Conservation (phyloP, 2,797 vertebrate genomes). For the Gobionotothen gibberifrons region DNA sequence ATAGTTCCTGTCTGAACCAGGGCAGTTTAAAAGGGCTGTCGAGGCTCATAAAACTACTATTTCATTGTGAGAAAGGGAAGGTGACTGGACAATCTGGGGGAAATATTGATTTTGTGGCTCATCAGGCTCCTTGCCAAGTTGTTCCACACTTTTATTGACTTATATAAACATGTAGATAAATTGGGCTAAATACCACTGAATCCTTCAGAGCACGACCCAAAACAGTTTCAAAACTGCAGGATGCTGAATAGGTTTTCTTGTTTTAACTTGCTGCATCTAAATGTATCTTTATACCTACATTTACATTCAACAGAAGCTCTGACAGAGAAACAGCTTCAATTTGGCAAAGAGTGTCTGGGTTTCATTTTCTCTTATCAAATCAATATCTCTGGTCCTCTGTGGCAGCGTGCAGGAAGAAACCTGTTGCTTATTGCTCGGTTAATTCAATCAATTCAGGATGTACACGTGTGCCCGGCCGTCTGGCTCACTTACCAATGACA, state of each 20-base stretch:
- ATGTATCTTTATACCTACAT: background rate
- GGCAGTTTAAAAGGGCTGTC: slow-evolving; percentile 18
- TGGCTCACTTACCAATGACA: slow-evolving; percentile 92
- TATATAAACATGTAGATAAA: slow-evolving; percentile 52
- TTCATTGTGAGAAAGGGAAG: slow-evolving; percentile 48
- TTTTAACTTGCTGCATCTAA: background rate
- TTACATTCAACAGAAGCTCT: slow-evolving; percentile 1
- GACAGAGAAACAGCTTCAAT: slow-evolving; percentile 12
- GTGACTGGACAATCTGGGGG: slow-evolving; percentile 40
- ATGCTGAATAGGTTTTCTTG: background rate
- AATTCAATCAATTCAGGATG: slow-evolving; percentile 15
- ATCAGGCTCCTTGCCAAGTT: slow-evolving; percentile 17
- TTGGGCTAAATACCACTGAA: slow-evolving; percentile 19
- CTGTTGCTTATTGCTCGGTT: slow-evolving; percentile 7
- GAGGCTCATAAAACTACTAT: slow-evolving; percentile 45
- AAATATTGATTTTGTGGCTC: slow-evolving; percentile 52
- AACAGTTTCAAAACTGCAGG: slow-evolving; percentile 5
- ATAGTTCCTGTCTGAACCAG: background rate
- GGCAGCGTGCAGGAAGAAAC: slow-evolving; percentile 19
- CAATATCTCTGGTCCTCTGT: slow-evolving; percentile 16
- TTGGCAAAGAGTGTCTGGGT: background rate
- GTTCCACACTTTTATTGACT: slow-evolving; percentile 53
- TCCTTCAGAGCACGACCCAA: slow-evolving; percentile 25
- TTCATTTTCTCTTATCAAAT: slow-evolving; percentile 27
- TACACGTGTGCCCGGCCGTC: background rate